Percentiles rank a stretch among this genome's conserved stretches.
Evolutionary conservation across 1,140 invertebrate species (phyloP).

Genomic region (Drosophila melanica): DNA sequence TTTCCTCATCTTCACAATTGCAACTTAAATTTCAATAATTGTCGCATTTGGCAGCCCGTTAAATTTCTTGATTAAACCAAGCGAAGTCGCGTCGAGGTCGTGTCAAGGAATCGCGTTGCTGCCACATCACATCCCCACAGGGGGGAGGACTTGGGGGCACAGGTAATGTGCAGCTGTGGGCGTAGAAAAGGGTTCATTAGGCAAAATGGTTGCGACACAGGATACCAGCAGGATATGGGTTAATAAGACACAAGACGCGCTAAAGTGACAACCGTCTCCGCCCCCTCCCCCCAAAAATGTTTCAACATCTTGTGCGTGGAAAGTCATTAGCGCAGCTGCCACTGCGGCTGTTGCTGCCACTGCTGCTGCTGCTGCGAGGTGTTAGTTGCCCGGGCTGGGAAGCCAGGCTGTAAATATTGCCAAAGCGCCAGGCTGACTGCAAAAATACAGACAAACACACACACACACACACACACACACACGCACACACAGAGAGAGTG

Average conservation of each 20-base stretch:
- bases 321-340: constrained; percentile 69
- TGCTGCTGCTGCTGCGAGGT: constrained; percentile 9
- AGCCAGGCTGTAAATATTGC: constrained; percentile 44
- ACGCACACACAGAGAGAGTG: no score
- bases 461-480: constrained; percentile 25
- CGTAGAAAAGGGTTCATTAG: constrained; percentile 71
- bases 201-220: constrained; percentile 53
- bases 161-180: constrained; percentile 22
- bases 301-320: constrained; percentile 52
- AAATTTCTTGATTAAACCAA: constrained; percentile 75
- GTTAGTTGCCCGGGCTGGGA: constrained; percentile 54
- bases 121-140: constrained; percentile 21
- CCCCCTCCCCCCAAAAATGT: no score
- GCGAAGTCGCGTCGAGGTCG: constrained; percentile 20
- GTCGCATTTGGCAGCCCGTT: constrained; percentile 64
- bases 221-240: constrained; percentile 67
- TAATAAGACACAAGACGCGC: constrained; percentile 71
- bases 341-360: background rate
- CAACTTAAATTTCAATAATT: constrained; percentile 74
- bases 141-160: background rate
- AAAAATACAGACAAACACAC: constrained; percentile 36
- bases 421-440: constrained; percentile 23
- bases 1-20: constrained; percentile 21
- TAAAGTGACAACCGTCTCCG: constrained; percentile 40
- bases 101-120: constrained; percentile 17